phyloP scores from a whole-genome alignment of 2,797 vertebrate species.

The Chiroxiphia lanceolata region DNA sequence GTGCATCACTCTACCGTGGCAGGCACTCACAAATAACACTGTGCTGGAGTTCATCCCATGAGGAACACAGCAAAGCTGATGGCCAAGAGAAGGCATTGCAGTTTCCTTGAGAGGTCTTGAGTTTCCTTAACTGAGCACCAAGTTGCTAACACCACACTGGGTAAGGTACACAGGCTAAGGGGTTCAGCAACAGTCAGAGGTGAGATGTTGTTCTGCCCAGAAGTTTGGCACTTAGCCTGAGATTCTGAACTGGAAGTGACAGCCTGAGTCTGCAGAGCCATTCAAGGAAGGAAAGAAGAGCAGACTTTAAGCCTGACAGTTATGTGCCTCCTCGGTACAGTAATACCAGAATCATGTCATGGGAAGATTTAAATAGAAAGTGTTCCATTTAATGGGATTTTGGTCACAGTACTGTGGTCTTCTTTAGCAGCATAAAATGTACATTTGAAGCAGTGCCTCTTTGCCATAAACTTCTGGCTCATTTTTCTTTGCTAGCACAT shows the following conservation, averaged over 20 bases:
- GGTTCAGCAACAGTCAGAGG: background rate
- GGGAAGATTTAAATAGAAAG: constrained; percentile 52
- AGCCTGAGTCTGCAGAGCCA: background rate
- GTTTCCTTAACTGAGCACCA: background rate
- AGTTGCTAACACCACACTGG: rapidly evolving
- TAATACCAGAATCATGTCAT: constrained; percentile 28
- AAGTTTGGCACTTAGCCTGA: background rate
- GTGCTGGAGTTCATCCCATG: rapidly evolving
- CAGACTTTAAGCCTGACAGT: constrained; percentile 3
- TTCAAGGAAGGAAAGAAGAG: background rate
- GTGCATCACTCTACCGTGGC: background rate
- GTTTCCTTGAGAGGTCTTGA: background rate
- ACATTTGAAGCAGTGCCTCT: constrained; percentile 44
- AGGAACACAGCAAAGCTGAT: background rate
- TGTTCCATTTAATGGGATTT: constrained; percentile 63
- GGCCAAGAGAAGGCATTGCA: background rate
- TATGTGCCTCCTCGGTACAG: background rate
- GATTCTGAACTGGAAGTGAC: background rate
- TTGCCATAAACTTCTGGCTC: constrained; percentile 34
- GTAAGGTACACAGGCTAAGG: background rate
- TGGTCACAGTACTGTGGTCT: constrained; percentile 37
- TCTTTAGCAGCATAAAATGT: constrained; percentile 52
- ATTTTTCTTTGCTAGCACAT: constrained; percentile 7
- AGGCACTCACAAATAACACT: no score
- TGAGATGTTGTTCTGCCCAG: background rate